Conservation (phyloP, 2,113 vertebrate species). For the Scartelaos histophorus region DNA sequence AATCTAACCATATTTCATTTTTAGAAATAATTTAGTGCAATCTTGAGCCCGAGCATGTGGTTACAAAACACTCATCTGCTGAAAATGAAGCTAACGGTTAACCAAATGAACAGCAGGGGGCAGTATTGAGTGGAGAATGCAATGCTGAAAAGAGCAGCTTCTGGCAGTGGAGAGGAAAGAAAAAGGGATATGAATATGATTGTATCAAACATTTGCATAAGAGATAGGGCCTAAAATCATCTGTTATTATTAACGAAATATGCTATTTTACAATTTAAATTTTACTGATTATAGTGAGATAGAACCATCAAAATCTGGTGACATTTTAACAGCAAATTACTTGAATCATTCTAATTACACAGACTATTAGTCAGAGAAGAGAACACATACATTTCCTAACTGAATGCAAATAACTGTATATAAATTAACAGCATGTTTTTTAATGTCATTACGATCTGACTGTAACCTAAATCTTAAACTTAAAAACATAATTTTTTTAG, state of each 20-base stretch:
- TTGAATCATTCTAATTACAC: neutral
- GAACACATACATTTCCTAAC: neutral
- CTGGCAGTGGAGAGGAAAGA: conserved; percentile 10
- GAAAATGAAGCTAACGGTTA: neutral
- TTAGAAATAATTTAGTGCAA: conserved; percentile 25
- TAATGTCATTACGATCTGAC: neutral
- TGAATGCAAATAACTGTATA: too few species aligned
- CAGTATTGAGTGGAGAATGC: conserved; percentile 37
- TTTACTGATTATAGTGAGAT: neutral
- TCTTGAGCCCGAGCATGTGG: conserved; percentile 26
- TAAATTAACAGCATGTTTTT: neutral
- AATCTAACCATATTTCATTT: neutral
- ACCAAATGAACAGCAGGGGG: conserved; percentile 51
- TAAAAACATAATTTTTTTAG: neutral
- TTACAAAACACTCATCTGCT: conserved; percentile 46
- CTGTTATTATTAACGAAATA: conserved; percentile 1
- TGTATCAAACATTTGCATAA: neutral
- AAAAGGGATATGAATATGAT: neutral
- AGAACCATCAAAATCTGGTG: neutral
- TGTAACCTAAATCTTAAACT: conserved; percentile 4
- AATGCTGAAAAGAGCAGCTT: neutral
- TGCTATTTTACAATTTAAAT: neutral
- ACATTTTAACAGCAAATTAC: neutral
- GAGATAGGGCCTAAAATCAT: neutral
- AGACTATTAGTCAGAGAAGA: neutral